Evolutionary conservation across 2,797 vertebrate genomes (phyloP).

Genomic region (Selene dorsalis): DNA sequence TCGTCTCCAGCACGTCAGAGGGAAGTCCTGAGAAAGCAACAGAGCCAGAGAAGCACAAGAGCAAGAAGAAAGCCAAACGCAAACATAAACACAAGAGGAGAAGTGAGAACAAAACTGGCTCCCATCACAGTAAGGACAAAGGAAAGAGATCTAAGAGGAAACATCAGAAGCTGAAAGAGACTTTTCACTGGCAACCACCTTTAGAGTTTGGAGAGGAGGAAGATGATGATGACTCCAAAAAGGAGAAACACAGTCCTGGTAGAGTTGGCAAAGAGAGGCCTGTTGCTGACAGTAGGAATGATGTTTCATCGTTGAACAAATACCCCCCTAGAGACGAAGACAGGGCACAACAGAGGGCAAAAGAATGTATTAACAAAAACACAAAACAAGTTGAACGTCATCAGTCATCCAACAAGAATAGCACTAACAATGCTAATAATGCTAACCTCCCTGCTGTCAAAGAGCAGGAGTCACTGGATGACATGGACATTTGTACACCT

Average conservation of each 20-base stretch:
- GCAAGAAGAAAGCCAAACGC: conserved; percentile 86
- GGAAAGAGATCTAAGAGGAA: conserved; percentile 92
- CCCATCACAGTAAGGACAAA: conserved; percentile 86
- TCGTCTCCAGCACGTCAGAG: conserved; percentile 59
- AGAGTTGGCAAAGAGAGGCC: conserved; percentile 55
- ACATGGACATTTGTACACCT: conserved; percentile 93
- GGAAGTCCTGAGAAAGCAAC: conserved; percentile 71
- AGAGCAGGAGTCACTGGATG: conserved; percentile 83
- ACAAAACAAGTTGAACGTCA: conserved; percentile 60
- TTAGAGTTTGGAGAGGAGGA: conserved; percentile 96
- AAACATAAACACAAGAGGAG: conserved; percentile 88
- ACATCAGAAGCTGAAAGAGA: conserved; percentile 90
- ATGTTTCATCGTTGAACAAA: conserved; percentile 62
- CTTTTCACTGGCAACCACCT: conserved; percentile 97
- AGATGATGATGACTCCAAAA: conserved; percentile 86
- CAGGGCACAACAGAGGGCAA: conserved; percentile 42
- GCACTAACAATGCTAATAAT: conserved; percentile 39
- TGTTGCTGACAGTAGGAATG: conserved; percentile 60
- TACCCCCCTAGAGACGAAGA: conserved; percentile 62
- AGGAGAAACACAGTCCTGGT: conserved; percentile 70
- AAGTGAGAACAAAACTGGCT: conserved; percentile 77
- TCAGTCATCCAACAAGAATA: conserved; percentile 61
- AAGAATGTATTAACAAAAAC: conserved; percentile 54
- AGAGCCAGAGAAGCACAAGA: conserved; percentile 74
- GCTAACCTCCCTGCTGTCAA: conserved; percentile 40